phyloP scores from a whole-genome alignment of 2,888 invertebrate species.

The Diarsia rubi region DNA sequence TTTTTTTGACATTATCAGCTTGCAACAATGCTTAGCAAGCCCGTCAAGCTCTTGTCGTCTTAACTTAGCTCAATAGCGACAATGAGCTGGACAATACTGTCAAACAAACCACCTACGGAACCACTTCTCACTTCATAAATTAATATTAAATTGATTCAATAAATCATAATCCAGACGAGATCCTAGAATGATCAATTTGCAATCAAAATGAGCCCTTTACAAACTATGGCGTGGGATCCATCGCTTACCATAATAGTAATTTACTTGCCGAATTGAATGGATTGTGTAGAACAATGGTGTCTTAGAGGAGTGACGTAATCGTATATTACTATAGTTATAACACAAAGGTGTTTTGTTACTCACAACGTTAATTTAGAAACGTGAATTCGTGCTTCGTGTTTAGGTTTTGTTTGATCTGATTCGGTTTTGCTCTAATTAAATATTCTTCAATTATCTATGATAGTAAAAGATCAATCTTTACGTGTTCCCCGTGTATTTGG shows the following conservation, averaged over 20 bases:
- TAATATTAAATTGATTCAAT: constrained; percentile 66
- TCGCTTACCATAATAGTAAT: constrained; percentile 69
- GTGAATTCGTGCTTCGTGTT: constrained; percentile 37
- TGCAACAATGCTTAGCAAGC: neutral
- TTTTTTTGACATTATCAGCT: constrained; percentile 13
- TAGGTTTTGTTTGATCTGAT: constrained; percentile 37
- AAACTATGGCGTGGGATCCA: constrained; percentile 58
- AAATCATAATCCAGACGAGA: constrained; percentile 65
- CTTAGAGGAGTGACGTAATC: constrained; percentile 61
- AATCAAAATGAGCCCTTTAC: constrained; percentile 78
- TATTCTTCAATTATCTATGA: neutral
- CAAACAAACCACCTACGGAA: constrained; percentile 50
- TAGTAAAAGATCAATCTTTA: neutral
- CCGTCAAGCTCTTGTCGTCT: constrained; percentile 43
- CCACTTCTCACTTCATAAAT: constrained; percentile 62
- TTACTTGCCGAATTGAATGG: constrained; percentile 67
- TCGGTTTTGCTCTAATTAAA: constrained; percentile 26
- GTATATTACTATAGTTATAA: constrained; percentile 56
- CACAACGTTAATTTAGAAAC: constrained; percentile 64
- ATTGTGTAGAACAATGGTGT: constrained; percentile 60
- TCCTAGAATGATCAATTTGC: constrained; percentile 81
- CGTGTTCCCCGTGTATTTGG: neutral
- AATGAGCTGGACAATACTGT: constrained; percentile 46
- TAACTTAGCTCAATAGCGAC: constrained; percentile 35
- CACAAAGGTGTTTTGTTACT: constrained; percentile 61